Conservation (phyloP, 2,113 vertebrate species). For the Anhinga anhinga region DNA sequence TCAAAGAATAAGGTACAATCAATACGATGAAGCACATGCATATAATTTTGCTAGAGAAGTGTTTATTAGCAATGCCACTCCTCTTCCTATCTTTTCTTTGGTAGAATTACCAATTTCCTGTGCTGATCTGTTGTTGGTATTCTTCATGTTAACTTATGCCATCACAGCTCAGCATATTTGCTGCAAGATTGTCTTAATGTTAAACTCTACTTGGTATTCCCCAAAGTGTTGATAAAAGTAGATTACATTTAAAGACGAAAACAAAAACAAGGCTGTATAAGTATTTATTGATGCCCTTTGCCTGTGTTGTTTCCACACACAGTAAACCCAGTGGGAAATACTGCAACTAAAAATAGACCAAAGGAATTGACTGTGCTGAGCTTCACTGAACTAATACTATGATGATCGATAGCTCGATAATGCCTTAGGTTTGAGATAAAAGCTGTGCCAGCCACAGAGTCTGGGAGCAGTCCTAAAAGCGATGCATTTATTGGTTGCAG, state of each 20-base stretch:
- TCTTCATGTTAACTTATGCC: neutral
- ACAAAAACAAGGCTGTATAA: neutral
- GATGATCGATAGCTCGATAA: neutral
- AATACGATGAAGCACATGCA: neutral
- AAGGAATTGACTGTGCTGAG: constrained; percentile 12
- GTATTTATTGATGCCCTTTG: neutral
- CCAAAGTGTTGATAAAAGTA: neutral
- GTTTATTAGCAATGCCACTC: neutral
- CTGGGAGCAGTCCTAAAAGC: neutral
- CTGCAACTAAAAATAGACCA: constrained; percentile 8
- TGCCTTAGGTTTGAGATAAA: constrained; percentile 6
- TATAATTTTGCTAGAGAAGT: neutral
- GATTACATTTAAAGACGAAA: neutral
- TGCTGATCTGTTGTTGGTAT: neutral
- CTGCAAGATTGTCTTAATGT: neutral
- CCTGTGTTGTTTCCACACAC: neutral
- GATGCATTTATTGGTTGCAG: neutral
- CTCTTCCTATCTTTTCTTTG: neutral
- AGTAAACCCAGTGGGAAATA: neutral
- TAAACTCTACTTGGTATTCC: neutral
- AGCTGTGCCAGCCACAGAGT: neutral
- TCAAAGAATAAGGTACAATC: neutral
- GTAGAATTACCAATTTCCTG: neutral
- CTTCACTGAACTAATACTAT: neutral
- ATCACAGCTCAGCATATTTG: neutral